phyloP scores from a whole-genome alignment of 2,888 invertebrate genomes.

The Psylliodes chrysocephalus region DNA sequence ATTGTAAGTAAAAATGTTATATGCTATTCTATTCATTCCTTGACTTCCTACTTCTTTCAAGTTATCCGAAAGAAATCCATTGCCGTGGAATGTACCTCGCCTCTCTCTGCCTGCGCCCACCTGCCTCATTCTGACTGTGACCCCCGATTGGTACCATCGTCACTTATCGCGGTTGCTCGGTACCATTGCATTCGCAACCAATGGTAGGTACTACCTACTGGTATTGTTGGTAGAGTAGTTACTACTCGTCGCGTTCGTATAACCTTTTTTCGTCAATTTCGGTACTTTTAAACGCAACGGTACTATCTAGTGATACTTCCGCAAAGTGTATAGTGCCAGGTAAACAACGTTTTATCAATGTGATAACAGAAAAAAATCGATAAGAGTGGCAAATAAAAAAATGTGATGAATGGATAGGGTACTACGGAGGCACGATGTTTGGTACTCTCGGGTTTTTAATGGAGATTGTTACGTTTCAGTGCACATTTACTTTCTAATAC shows the following conservation, averaged over 20 bases:
- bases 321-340: conserved; percentile 22
- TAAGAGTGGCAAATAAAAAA: not conserved
- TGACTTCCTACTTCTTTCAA: conserved; percentile 20
- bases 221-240: not conserved
- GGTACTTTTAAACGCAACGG: conserved; percentile 17
- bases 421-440: conserved; percentile 9
- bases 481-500: conserved; percentile 28
- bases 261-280: not conserved
- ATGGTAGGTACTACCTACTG: not conserved
- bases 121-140: conserved; percentile 23
- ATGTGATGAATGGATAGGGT: conserved; percentile 1
- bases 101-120: conserved; percentile 26
- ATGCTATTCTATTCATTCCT: not conserved
- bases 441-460: conserved; percentile 6
- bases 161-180: conserved; percentile 14
- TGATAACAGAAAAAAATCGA: not conserved
- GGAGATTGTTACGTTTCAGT: conserved; percentile 4
- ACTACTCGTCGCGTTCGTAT: not conserved
- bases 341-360: conserved; percentile 14
- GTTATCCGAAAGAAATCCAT: conserved; percentile 17
- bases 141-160: conserved; percentile 17
- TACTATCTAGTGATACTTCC: conserved; percentile 19
- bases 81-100: conserved; percentile 13
- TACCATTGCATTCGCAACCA: conserved; percentile 4
- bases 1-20: no score